Base-by-base conservation (phyloP, 2,888 invertebrate species). In the Scaptomyza polygonia region DNA sequence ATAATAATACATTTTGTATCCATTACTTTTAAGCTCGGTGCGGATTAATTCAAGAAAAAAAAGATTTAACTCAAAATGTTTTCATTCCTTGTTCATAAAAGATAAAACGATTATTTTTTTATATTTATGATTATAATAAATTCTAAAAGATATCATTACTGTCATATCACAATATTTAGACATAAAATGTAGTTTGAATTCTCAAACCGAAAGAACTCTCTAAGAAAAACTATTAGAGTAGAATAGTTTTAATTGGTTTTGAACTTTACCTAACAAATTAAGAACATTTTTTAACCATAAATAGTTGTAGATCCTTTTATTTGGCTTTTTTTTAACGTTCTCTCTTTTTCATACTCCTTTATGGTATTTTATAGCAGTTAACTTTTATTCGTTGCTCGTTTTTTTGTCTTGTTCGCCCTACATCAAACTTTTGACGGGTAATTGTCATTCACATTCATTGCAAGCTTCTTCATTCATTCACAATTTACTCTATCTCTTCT, bases 361-460 rank as follows among this genome's bases (percentile, higher is more conserved):
- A 27, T 59, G 45, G 55, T 30, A 59, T 61, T 74, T 55, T 40
- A 53, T 59, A 69, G 53, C 49, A 29, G 56, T 58, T 70, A 45
- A 68, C 55, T 69, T 69, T 69, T 65, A 51, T 54, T 68, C 39
- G 44, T 49, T 42, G 34, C 48, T 68, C 25, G 52, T 58, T 48
- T 32, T 36, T 27, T 30, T 34, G 56, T 5, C 25, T 45, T 67
- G 61, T 59, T 51, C 67, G 43, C 53, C 79, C 80, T 71, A 74
- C 47, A 80, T 86, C 81, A 81, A 86, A 84, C 81, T 74, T 84
- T 66, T 81, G 81, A 81, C 74, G 71, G 58, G 71, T 71, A 86
- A 86, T 81, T 81, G 84, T 81, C 87, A 80, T 87, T 67, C 67
- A 80, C 80, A 67, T 72, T 67, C 58, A 68, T 65, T 61, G 64